A percentile compares a stretch with the other conserved stretches of the same genome.
phyloP scores from a whole-genome alignment of 2,797 vertebrate species.

The Rhinichthys osculus region DNA sequence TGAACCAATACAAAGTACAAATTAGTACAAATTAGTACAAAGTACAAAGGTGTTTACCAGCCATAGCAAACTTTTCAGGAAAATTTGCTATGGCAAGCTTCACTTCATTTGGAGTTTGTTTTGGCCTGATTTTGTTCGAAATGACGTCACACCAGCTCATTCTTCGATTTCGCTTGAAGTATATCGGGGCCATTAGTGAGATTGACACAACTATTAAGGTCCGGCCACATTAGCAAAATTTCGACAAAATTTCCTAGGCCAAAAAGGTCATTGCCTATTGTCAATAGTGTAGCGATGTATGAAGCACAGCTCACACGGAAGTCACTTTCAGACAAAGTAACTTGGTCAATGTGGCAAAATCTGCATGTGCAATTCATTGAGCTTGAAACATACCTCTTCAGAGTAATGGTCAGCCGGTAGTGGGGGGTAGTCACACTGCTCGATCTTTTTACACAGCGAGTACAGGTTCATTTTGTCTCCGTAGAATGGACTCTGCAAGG shows the following conservation, averaged over 20 bases:
- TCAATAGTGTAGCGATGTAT: neutral
- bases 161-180: too few relatives aligned
- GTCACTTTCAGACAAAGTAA: neutral
- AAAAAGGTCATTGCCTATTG: neutral
- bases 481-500: slow-evolving; percentile 97
- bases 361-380: neutral
- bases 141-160: too few relatives aligned
- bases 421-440: slow-evolving; percentile 97
- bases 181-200: too few relatives aligned
- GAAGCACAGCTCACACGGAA: neutral
- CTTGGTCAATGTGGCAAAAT: neutral
- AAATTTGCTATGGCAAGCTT: too few relatives aligned
- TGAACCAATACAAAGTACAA: too few relatives aligned
- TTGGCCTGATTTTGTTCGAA: too few relatives aligned
- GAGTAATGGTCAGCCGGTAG: slow-evolving; percentile 99
- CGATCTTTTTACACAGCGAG: slow-evolving; percentile 99
- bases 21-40: too few relatives aligned
- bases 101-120: too few relatives aligned
- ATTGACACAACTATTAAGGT: too few relatives aligned
- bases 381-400: slow-evolving; percentile 83
- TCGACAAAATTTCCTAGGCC: neutral
- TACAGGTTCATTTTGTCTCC: slow-evolving; percentile 99
- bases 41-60: too few relatives aligned
- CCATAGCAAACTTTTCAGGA: too few relatives aligned
- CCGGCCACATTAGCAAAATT: neutral